A percentile compares a stretch with the other conserved stretches of the same genome.
Evolutionary conservation across 2,113 vertebrate species (phyloP).

Genomic region (Percopsis transmontana): DNA sequence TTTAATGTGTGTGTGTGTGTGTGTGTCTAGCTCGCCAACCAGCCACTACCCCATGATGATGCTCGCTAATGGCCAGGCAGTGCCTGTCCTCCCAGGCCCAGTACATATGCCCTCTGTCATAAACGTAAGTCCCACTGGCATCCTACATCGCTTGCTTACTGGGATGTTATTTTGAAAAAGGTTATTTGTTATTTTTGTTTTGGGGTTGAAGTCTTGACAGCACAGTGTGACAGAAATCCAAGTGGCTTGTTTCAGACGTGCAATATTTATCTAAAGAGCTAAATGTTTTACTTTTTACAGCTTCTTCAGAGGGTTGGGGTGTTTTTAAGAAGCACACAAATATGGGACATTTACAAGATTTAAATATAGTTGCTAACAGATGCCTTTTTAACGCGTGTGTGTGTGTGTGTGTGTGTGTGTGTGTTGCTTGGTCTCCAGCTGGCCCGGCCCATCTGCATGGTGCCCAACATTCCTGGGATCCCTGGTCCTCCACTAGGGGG

Average conservation of each 20-base stretch:
- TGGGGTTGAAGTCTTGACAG: neutral
- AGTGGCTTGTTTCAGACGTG: too few relatives aligned
- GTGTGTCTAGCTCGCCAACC: slow-evolving; percentile 84
- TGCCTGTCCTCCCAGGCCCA: slow-evolving; percentile 91
- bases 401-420: slow-evolving; percentile 14
- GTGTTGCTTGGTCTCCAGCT: slow-evolving; percentile 75
- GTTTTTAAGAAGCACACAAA: too few relatives aligned
- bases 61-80: slow-evolving; percentile 91
- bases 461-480: slow-evolving; percentile 97
- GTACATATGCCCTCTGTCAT: slow-evolving; percentile 96
- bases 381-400: neutral
- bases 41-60: slow-evolving; percentile 92
- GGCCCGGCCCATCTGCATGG: slow-evolving; percentile 90
- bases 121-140: slow-evolving; percentile 81
- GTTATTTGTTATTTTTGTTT: too few relatives aligned
- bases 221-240: too few relatives aligned
- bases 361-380: too few relatives aligned
- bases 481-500: slow-evolving; percentile 91
- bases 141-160: neutral
- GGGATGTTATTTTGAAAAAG: too few relatives aligned
- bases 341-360: too few relatives aligned
- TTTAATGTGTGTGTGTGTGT: neutral
- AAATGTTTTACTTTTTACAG: slow-evolving; percentile 10
- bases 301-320: too few relatives aligned
- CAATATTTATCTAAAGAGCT: slow-evolving; percentile 1